Evolutionary conservation across 2,113 vertebrate genomes (phyloP).

Genomic region (Elanus axillaris): DNA sequence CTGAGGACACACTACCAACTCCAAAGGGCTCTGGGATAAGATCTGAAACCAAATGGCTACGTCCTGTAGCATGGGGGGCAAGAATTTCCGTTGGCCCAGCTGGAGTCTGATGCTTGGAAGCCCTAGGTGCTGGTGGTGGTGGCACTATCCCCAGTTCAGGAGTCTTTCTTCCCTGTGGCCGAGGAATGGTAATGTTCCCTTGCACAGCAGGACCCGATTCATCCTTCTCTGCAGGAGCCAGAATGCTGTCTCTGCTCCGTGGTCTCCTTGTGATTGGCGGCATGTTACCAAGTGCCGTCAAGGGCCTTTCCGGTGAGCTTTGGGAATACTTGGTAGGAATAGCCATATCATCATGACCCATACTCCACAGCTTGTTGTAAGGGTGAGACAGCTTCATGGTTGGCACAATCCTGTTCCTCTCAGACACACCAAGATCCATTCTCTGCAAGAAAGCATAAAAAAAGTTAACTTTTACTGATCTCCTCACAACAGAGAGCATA

Average conservation of each 20-base stretch:
- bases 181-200: conserved; percentile 88
- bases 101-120: conserved; percentile 65
- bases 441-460: conserved; percentile 72
- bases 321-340: conserved; percentile 70
- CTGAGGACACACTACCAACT: conserved; percentile 16
- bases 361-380: conserved; percentile 86
- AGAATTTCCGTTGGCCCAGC: conserved; percentile 7
- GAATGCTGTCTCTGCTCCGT: conserved; percentile 52
- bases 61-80: not conserved
- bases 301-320: conserved; percentile 67
- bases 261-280: conserved; percentile 44
- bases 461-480: not conserved
- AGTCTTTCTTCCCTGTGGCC: conserved; percentile 91
- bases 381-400: conserved; percentile 81
- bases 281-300: conserved; percentile 51
- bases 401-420: conserved; percentile 78
- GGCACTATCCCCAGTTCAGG: conserved; percentile 85
- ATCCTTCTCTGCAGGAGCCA: conserved; percentile 53
- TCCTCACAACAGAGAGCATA: not conserved
- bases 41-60: conserved; percentile 37
- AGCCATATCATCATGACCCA: conserved; percentile 77
- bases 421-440: conserved; percentile 78
- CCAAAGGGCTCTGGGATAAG: conserved; percentile 48
- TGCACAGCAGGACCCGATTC: conserved; percentile 16
- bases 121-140: conserved; percentile 76